These are phyloP conservation scores for Thumatha senex DNA, from an alignment of 2,888 invertebrate genomes.

Conservation along the genomic window DNA sequence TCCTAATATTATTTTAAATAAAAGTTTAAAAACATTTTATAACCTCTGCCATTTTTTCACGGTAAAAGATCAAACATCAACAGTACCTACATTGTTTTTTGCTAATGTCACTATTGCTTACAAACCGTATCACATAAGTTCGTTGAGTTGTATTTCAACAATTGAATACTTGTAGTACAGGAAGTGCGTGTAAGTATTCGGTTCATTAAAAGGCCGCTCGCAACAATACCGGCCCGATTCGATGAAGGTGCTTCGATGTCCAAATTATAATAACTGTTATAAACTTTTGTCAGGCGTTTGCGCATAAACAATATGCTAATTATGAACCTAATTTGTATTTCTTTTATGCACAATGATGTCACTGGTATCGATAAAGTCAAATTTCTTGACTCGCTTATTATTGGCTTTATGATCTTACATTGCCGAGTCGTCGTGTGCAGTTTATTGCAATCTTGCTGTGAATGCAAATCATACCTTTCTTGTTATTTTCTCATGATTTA, in stretches of 20 bases:
- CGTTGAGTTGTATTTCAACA: conserved; percentile 52
- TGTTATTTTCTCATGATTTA: conserved; percentile 53
- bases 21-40: conserved; percentile 7
- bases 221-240: conserved; percentile 42
- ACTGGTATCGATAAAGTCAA: conserved; percentile 25
- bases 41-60: conserved; percentile 67
- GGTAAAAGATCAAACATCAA: conserved; percentile 45
- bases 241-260: conserved; percentile 47
- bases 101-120: conserved; percentile 8
- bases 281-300: conserved; percentile 33
- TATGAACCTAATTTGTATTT: conserved; percentile 33
- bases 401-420: conserved; percentile 23
- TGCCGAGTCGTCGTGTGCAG: conserved; percentile 21
- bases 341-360: conserved; percentile 36
- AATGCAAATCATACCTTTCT: conserved; percentile 45
- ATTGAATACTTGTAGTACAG: conserved; percentile 58
- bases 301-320: conserved; percentile 39
- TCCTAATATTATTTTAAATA: no score
- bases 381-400: conserved; percentile 27
- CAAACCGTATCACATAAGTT: conserved; percentile 15
- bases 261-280: conserved; percentile 45
- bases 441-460: conserved; percentile 44
- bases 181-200: conserved; percentile 77
- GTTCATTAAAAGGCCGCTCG: conserved; percentile 54
- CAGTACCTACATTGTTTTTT: conserved; percentile 13